Base-by-base conservation (phyloP, 1,140 invertebrate genomes). In the Fopius arisanus region DNA sequence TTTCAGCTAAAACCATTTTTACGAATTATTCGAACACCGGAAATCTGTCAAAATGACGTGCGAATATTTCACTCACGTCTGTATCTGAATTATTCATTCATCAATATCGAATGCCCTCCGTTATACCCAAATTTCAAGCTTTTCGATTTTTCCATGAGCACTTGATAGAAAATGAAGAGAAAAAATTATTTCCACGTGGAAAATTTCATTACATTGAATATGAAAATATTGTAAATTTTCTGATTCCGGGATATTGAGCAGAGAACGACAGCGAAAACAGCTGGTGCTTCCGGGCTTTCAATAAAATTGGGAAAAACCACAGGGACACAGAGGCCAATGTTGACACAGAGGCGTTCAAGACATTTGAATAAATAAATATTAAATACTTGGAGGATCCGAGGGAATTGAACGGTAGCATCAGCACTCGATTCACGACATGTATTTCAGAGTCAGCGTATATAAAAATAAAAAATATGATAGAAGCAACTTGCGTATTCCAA, bases 291-390 rank as follows among this genome's bases (percentile, higher is more conserved):
- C 12, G 3, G 6, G 21, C 26, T 48, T 48, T 48, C 43, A 23
- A 26, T 23, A 21, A 59, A 59, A 59, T 23, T 59, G 54, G 19
- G 4, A 59, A 59, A 59, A 59, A 26, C 26, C 23, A 7, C 23
- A n/a, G n/a, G 43, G n/a, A n/a, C 6, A 59, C 54, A 28, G 26
- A 10, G 10, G 54, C 23, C 19, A 26, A 59, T 59, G 54, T 7
- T 59, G 54, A 26, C 21, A 19, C 23, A 23, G 14, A 59, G 54
- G 23, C 54, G 10, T 59, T 59, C 54, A 59, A 59, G 19, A 59
- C 23, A 26, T 59, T 59, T 59, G 54, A 59, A 59, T 59, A 59
- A 59, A 59, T 59, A 59, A 59, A 59, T 59, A 59, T 59, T 23
- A 59, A 59, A 28, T 26, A 59, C 43, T 5, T 14, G 54, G 23